Evolutionary conservation across 2,888 invertebrate species (phyloP), one percentile per base, ranked within the genome.

Genomic region (Drosophila histrio): DNA sequence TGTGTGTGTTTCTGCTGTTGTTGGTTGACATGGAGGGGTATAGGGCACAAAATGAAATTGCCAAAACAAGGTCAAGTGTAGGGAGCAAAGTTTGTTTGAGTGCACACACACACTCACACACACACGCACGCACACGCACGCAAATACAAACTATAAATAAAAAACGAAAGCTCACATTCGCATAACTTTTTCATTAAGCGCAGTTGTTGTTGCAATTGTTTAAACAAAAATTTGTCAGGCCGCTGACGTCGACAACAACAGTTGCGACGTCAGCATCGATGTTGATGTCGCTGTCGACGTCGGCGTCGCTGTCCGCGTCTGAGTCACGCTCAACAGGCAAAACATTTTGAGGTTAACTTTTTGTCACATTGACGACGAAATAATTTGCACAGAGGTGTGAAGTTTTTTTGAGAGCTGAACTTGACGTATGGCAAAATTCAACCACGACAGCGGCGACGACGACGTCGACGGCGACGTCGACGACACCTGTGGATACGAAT

Each of bases 21-120:
- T 26, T 13, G 15, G 2, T 2, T 11, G 46, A 17, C 9, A 28
- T 36, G 46, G 34, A 46, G 63, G 57, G 49, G 57, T 65, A 60
- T 56, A 67, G 69, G 86, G 64, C 68, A 74, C 64, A 80, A 80
- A 80, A 84, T 80, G 79, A 80, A 84, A 82, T 83, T 83, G 82
- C 75, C 84, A 84, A 83, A 87, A 83, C 83, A 83, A 83, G 87
- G 87, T 87, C 87, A 83, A 83, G 84, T 83, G 87, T 87, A 83
- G 84, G 84, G 82, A 86, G 87, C 87, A 83, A 83, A 84, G 87
- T 82, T 83, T 82, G 86, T 82, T 80, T 72, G 77, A 82, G 86
- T 79, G 72, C 79, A 63, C 68, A 67, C 60, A 66, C 62, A 63
- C 41, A 54, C 28, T 36, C 9, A 47, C 2, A 19, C 15, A 34